phyloP scores from a whole-genome alignment of 2,113 vertebrate species.

The Poecile atricapillus region DNA sequence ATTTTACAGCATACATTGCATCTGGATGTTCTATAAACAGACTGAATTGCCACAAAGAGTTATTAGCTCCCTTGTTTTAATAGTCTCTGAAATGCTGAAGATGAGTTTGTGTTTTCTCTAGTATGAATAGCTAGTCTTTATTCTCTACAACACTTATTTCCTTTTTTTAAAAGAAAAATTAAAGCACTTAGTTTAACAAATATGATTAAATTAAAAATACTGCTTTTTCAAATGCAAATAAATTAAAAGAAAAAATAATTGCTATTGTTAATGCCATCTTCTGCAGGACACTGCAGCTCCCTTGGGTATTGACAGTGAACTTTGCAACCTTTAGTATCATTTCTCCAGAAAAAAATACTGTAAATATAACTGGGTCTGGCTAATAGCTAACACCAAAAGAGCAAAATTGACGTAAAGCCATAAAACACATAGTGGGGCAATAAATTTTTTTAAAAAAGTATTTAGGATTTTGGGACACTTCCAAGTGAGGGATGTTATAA shows the following conservation, averaged over 20 bases:
- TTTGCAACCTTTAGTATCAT: background rate
- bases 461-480: background rate
- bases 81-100: conserved; percentile 5
- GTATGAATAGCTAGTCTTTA: conserved; percentile 5
- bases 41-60: conserved; percentile 14
- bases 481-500: background rate
- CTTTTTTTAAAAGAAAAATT: background rate
- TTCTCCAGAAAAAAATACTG: background rate
- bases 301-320: background rate
- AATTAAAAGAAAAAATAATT: background rate
- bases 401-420: background rate
- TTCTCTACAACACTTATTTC: background rate
- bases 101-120: background rate
- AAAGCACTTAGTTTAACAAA: conserved; percentile 22
- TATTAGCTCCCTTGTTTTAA: background rate
- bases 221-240: background rate
- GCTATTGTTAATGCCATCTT: background rate
- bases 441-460: background rate
- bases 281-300: conserved; percentile 7
- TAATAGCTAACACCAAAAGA: background rate
- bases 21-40: conserved; percentile 42
- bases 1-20: conserved; percentile 46
- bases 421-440: background rate
- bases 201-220: conserved; percentile 51
- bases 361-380: background rate